A percentile compares a stretch with the other conserved stretches of the same genome.
phyloP scores from a whole-genome alignment of 2,888 invertebrate species.

The Hirtodrosophila alboralis region DNA sequence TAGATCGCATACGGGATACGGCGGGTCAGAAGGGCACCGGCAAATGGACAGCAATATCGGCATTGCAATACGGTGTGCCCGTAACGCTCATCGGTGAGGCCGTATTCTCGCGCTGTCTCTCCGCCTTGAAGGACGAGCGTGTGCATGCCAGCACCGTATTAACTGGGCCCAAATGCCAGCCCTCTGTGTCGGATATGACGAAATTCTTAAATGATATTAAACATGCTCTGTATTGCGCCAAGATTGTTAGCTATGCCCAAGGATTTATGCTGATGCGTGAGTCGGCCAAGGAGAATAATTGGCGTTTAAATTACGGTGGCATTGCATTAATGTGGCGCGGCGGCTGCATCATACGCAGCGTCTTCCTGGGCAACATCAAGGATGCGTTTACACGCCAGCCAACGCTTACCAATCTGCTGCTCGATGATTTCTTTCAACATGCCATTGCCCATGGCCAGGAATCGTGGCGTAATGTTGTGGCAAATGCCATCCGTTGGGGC shows the following conservation, averaged over 20 bases:
- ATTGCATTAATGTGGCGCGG: slow-evolving; percentile 99
- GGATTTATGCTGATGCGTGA: slow-evolving; percentile 98
- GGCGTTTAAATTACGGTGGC: slow-evolving; percentile 98
- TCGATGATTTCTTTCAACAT: slow-evolving; percentile 96
- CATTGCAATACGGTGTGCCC: slow-evolving; percentile 97
- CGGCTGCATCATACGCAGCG: slow-evolving; percentile 95
- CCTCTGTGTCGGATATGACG: slow-evolving; percentile 89
- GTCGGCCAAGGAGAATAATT: slow-evolving; percentile 94
- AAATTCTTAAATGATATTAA: slow-evolving; percentile 93
- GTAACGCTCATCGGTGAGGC: slow-evolving; percentile 99
- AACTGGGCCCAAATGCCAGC: slow-evolving; percentile 87
- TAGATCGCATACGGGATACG: slow-evolving; percentile 97
- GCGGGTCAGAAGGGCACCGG: slow-evolving; percentile 99
- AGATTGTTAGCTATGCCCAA: slow-evolving; percentile 99
- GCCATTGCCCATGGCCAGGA: slow-evolving; percentile 92
- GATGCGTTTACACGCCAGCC: slow-evolving; percentile 96
- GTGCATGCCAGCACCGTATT: slow-evolving; percentile 91
- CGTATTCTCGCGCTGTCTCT: slow-evolving; percentile 97
- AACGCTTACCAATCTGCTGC: slow-evolving; percentile 91
- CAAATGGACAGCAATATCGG: slow-evolving; percentile 99
- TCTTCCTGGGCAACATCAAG: slow-evolving; percentile 95
- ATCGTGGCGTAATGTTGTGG: slow-evolving; percentile 94
- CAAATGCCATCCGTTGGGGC: slow-evolving; percentile 89
- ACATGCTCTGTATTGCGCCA: slow-evolving; percentile 97
- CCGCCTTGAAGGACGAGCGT: slow-evolving; percentile 95